Evolutionary conservation across 1,140 invertebrate genomes (phyloP).

Genomic region (Papilio polyxenes): DNA sequence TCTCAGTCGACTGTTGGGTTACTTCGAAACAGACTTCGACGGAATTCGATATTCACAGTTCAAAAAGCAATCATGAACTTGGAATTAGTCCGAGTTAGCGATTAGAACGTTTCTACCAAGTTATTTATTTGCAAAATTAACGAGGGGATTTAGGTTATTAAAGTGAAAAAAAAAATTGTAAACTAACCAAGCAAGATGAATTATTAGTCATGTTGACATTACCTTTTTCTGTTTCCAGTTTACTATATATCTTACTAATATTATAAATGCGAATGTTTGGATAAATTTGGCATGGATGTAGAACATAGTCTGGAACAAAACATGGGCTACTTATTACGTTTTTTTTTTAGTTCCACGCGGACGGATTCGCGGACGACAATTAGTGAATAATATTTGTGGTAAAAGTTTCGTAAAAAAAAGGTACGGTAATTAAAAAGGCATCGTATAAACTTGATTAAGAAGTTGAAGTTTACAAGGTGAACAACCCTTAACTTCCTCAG

Average conservation of each 20-base stretch:
- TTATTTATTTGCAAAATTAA: neutral
- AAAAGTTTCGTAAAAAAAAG: neutral
- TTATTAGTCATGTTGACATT: too few relatives aligned
- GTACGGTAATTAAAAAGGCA: neutral
- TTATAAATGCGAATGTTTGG: too few relatives aligned
- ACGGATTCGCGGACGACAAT: too few relatives aligned
- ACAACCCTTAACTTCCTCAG: neutral
- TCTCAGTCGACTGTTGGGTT: neutral
- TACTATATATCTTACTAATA: too few relatives aligned
- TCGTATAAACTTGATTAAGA: neutral
- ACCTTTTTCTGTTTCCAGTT: too few relatives aligned
- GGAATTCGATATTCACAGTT: neutral
- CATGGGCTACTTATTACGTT: too few relatives aligned
- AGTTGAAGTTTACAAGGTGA: neutral
- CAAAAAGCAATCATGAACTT: constrained; percentile 4
- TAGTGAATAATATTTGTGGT: too few relatives aligned
- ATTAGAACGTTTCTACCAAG: neutral
- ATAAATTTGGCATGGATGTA: too few relatives aligned
- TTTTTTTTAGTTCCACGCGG: too few relatives aligned
- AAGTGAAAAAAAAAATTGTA: neutral
- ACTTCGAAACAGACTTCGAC: neutral
- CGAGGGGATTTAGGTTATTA: neutral
- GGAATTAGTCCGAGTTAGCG: neutral
- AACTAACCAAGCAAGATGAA: neutral
- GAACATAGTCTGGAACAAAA: too few relatives aligned